Evolutionary conservation across 2,888 invertebrate species (phyloP).

Genomic region (Metalampra italica): DNA sequence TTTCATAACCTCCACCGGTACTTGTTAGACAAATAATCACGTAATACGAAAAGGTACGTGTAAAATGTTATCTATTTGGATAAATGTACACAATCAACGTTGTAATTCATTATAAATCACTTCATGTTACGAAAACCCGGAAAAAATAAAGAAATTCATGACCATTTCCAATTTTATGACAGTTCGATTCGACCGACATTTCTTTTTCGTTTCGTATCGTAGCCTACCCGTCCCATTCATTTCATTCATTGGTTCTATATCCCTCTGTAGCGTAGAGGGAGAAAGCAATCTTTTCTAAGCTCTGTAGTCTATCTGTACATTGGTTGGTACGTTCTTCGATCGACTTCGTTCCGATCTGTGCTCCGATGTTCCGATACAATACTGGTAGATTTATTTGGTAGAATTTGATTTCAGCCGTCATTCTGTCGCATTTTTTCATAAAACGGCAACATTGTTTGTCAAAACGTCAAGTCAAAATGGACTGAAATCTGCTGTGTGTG

Average conservation of each 20-base stretch:
- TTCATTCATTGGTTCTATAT: neutral
- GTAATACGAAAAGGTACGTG: slow-evolving; percentile 29
- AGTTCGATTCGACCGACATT: slow-evolving; percentile 14
- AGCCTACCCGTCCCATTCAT: neutral
- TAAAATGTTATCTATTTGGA: slow-evolving; percentile 35
- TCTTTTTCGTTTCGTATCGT: slow-evolving; percentile 2
- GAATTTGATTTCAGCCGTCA: neutral
- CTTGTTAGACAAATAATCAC: slow-evolving; percentile 34
- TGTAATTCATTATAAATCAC: slow-evolving; percentile 65
- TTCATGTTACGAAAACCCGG: slow-evolving; percentile 61
- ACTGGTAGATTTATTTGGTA: slow-evolving; percentile 2
- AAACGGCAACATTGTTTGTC: slow-evolving; percentile 18
- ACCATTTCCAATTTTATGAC: slow-evolving; percentile 39
- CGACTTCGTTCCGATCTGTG: no score
- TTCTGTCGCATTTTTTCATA: no score
- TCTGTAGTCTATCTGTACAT: no score
- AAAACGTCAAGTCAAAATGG: slow-evolving; percentile 53
- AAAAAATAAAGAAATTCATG: slow-evolving; percentile 43
- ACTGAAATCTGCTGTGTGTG: slow-evolving; percentile 35
- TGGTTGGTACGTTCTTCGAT: no score
- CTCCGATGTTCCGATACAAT: no score
- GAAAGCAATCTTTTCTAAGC: no score
- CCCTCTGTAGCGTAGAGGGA: neutral
- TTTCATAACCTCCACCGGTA: slow-evolving; percentile 69
- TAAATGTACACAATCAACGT: slow-evolving; percentile 65